A percentile compares a stretch with the other conserved stretches of the same genome.
phyloP scores from a whole-genome alignment of 2,888 invertebrate genomes.

The Holacanthella duospinosa region DNA sequence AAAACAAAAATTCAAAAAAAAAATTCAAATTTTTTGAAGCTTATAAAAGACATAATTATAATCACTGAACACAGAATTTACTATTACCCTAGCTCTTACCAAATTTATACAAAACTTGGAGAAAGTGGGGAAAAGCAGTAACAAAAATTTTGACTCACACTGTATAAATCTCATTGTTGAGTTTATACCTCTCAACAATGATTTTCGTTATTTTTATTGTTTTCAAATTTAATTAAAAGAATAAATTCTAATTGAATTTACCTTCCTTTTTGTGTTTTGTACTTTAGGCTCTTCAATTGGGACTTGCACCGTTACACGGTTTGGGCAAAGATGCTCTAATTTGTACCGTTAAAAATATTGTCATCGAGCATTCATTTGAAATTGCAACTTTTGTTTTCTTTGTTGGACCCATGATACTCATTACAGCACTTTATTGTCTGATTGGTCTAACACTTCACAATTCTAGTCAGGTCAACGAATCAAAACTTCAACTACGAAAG shows the following conservation, averaged over 20 bases:
- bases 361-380: constrained; percentile 61
- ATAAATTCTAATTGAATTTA: background rate
- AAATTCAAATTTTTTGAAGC: too few relatives aligned
- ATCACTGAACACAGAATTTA: too few relatives aligned
- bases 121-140: too few relatives aligned
- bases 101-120: too few relatives aligned
- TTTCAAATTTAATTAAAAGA: background rate
- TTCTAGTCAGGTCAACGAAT: constrained; percentile 35
- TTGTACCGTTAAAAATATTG: constrained; percentile 52
- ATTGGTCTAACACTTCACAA: constrained; percentile 45
- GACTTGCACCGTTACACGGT: constrained; percentile 22
- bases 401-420: constrained; percentile 51
- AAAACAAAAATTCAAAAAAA: too few relatives aligned
- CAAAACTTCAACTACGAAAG: constrained; percentile 35
- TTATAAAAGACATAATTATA: too few relatives aligned
- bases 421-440: constrained; percentile 50
- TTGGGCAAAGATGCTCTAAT: constrained; percentile 48
- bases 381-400: constrained; percentile 59
- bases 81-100: too few relatives aligned
- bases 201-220: background rate
- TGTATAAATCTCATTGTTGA: background rate
- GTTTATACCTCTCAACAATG: background rate
- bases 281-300: constrained; percentile 32
- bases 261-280: background rate
- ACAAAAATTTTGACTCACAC: too few relatives aligned